phyloP scores from a whole-genome alignment of 2,797 vertebrate species.

The Heterohyrax brucei region DNA sequence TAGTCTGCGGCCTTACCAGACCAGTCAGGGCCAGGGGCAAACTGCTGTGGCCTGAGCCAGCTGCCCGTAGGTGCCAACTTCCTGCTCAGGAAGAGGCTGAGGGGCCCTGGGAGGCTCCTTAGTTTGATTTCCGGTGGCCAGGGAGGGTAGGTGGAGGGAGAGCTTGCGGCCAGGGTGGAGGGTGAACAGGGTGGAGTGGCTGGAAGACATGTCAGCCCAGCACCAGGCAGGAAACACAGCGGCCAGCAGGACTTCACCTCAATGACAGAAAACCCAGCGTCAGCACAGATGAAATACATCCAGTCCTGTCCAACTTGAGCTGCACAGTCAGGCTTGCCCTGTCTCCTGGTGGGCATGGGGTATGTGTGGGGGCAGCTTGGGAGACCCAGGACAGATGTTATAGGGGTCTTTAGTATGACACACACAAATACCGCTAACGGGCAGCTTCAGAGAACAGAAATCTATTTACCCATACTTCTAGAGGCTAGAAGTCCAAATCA shows the following conservation, averaged over 20 bases:
- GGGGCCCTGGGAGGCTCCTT: conserved; percentile 19
- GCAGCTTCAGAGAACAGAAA: not conserved
- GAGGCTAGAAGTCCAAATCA: not conserved
- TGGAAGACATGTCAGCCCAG: not conserved
- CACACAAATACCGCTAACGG: not conserved
- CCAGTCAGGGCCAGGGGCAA: not conserved
- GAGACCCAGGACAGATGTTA: not conserved
- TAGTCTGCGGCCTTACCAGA: conserved; percentile 32
- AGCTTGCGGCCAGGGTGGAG: conserved; percentile 54
- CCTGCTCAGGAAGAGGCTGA: conserved; percentile 53
- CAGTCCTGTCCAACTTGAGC: not conserved
- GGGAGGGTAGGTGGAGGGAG: not conserved
- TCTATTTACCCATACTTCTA: not conserved
- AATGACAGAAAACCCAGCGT: conserved; percentile 9
- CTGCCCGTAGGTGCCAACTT: not conserved
- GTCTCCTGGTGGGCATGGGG: not conserved
- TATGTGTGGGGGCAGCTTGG: rapidly evolving
- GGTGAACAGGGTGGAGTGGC: not conserved
- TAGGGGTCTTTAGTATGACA: not conserved
- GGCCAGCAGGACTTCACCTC: conserved; percentile 19
- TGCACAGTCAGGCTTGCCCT: not conserved
- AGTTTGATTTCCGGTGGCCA: conserved; percentile 60
- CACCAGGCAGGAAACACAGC: conserved; percentile 41
- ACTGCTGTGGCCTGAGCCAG: not conserved
- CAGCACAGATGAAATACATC: conserved; percentile 42